Base-by-base conservation (phyloP, 2,888 invertebrate species). In the Mantis religiosa region DNA sequence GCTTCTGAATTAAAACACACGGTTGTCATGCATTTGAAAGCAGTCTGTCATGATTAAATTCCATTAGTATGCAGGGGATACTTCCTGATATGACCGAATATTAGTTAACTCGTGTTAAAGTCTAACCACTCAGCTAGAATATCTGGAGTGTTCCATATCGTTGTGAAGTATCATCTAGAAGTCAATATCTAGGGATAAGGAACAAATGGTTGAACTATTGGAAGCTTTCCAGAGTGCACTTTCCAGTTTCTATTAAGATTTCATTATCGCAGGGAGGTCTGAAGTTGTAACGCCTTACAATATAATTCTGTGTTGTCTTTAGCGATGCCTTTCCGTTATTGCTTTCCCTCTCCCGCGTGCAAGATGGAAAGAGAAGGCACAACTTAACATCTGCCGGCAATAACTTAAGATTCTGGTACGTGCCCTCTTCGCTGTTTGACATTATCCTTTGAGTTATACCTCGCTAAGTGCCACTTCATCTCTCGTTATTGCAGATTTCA, bases 391-490 rank as follows among this genome's bases (percentile, higher is more conserved):
- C 87, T 82, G 87, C 81, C 81, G 9, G 81, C 82, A n/a, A 30
- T 87, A 87, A 87, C 34, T 87, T 87, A 87, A 87, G 87, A 87
- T 87, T 87, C 87, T 30, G 41, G 82, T 28, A 82, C 7, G 34
- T 81, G 25, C 85, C 47, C 54, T n/a, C 85, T 47, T 83, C 83
- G 82, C 83, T 87, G 84, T 85, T 87, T 87, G 87, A 89, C 88
- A 86, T 88, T 89, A 89, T 88, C 71, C 89, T 34, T 27, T 88
- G 89, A 89, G 89, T 89, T 89, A 89, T 86, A 85, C 82, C 84
- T 41, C 85, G 88, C 89, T 89, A 89, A 89, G 89, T 89, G 88
- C 88, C 85, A 86, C 89, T 89, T 71, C 86, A 88, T 89, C 89
- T 89, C 85, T 86, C 88, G 88, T 85, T 88, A 85, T 88, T 88